phyloP scores from a whole-genome alignment of 2,113 vertebrate genomes.

The Alethe diademata region DNA sequence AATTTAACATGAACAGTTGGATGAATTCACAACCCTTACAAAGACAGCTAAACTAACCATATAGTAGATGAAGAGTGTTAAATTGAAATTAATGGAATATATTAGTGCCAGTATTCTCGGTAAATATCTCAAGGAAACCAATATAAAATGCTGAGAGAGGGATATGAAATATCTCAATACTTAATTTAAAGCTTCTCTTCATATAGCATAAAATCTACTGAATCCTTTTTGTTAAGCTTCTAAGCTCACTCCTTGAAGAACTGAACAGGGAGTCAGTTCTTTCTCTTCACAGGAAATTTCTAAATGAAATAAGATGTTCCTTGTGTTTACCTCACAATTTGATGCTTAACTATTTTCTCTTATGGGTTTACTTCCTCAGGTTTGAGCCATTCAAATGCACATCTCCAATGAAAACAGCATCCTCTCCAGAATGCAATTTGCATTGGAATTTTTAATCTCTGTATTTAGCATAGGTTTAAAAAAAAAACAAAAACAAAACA shows the following conservation, averaged over 20 bases:
- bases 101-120: not conserved
- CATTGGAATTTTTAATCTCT: not conserved
- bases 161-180: not conserved
- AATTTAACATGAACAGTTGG: not conserved
- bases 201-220: not conserved
- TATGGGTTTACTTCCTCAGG: not conserved
- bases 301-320: not conserved
- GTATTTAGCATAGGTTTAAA: not conserved
- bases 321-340: not conserved
- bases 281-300: not conserved
- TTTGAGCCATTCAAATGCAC: not conserved
- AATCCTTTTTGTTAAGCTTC: not conserved
- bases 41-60: not conserved
- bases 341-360: not conserved
- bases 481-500: not conserved
- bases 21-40: not conserved
- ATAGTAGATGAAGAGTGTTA: not conserved
- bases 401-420: not conserved
- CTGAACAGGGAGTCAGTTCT: not conserved
- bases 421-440: not conserved
- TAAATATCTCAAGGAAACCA: not conserved
- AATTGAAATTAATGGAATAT: not conserved
- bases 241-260: not conserved
- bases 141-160: not conserved
- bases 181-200: not conserved